These are phyloP conservation scores for Ormyrus thymus DNA, from an alignment of 2,888 invertebrate species.

Conservation along the genomic window DNA sequence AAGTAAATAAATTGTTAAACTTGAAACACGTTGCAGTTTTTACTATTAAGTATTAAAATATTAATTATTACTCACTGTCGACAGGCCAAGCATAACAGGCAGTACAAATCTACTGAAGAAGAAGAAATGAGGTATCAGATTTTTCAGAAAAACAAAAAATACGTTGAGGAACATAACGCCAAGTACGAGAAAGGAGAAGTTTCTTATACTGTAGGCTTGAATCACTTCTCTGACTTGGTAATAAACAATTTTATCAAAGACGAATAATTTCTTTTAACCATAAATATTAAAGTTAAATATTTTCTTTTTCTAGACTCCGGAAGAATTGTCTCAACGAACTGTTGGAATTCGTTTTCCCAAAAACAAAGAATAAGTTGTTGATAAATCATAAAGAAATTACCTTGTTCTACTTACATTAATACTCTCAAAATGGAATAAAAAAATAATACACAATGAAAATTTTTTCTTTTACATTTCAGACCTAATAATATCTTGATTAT, in stretches of 20 bases:
- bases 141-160: not conserved
- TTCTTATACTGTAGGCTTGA: not conserved
- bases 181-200: slow-evolving; percentile 7
- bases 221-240: slow-evolving; percentile 7
- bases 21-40: not conserved
- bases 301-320: too few relatives aligned
- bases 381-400: too few relatives aligned
- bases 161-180: slow-evolving; percentile 3
- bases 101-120: not conserved
- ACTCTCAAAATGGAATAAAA: too few relatives aligned
- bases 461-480: too few relatives aligned
- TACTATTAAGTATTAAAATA: not conserved
- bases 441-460: too few relatives aligned
- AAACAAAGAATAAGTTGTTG: too few relatives aligned
- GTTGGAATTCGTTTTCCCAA: too few relatives aligned
- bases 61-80: not conserved
- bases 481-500: too few relatives aligned
- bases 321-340: too few relatives aligned
- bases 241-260: not conserved
- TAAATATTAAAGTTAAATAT: too few relatives aligned
- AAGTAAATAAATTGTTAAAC: not conserved
- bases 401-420: too few relatives aligned
- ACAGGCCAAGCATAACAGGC: not conserved
- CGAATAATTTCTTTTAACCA: too few relatives aligned
- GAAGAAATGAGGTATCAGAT: not conserved